A percentile compares a stretch with the other conserved stretches of the same genome.
Conservation (phyloP, 2,797 vertebrate genomes). For the Chrysolophus pictus region DNA sequence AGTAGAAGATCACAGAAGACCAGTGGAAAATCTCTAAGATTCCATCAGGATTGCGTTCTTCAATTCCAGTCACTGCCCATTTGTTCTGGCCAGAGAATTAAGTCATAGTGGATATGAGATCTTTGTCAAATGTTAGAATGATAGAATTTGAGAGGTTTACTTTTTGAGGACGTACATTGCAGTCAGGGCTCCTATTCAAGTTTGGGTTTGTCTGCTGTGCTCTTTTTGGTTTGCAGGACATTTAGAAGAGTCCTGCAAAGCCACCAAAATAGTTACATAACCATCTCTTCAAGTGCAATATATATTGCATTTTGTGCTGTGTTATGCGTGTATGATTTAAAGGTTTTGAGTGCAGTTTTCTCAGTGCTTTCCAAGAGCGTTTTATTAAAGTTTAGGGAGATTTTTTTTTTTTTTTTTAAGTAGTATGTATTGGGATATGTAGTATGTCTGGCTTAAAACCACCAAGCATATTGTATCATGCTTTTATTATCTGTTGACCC, state of each 20-base stretch:
- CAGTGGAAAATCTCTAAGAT: background rate
- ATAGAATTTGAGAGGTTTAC: background rate
- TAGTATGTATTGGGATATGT: too few species aligned
- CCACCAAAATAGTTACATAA: background rate
- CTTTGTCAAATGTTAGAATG: background rate
- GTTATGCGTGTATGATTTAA: background rate
- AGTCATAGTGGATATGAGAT: background rate
- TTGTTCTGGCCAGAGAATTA: conserved; percentile 1
- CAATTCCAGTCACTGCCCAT: background rate
- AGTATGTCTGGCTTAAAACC: too few species aligned
- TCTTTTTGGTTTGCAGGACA: background rate
- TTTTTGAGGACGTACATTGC: background rate
- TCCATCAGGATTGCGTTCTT: background rate
- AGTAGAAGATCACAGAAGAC: background rate
- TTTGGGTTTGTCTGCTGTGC: background rate
- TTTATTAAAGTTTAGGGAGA: background rate
- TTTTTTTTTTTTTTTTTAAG: too few species aligned
- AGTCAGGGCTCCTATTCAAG: background rate
- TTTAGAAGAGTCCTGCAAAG: background rate
- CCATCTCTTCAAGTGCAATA: background rate
- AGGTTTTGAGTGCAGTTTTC: background rate
- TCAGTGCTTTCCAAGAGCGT: background rate
- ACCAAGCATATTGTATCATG: background rate
- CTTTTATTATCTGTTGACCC: background rate
- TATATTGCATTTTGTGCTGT: background rate